Percentiles rank a stretch among this genome's conserved stretches.
phyloP scores from a whole-genome alignment of 2,888 invertebrate genomes.

The Falcaria lacertinaria region DNA sequence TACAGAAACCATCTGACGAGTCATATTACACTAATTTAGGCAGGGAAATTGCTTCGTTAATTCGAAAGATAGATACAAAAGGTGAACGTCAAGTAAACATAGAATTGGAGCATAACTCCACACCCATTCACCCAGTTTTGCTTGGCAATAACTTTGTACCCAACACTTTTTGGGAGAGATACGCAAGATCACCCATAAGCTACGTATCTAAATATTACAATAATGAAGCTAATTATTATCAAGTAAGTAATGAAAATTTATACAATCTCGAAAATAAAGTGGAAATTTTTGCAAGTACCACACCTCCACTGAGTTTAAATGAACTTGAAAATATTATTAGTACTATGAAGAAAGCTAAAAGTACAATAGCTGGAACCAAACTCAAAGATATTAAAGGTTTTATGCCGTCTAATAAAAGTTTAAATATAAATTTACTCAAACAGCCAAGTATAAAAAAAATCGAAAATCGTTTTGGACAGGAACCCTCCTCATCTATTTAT shows the following conservation, averaged over 20 bases:
- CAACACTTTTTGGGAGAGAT: slow-evolving; percentile 63
- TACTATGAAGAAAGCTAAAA: slow-evolving; percentile 32
- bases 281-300: slow-evolving; percentile 41
- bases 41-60: slow-evolving; percentile 61
- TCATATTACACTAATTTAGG: slow-evolving; percentile 57
- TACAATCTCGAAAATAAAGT: slow-evolving; percentile 60
- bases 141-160: slow-evolving; percentile 43
- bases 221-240: slow-evolving; percentile 29
- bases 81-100: slow-evolving; percentile 38
- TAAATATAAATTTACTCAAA: slow-evolving; percentile 45
- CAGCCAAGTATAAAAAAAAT: slow-evolving; percentile 14
- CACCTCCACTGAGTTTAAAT: slow-evolving; percentile 38
- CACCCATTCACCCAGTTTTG: slow-evolving; percentile 32
- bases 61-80: slow-evolving; percentile 45
- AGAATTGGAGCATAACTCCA: slow-evolving; percentile 30
- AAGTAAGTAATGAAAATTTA: slow-evolving; percentile 49
- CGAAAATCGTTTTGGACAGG: neutral
- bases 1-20: slow-evolving; percentile 34
- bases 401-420: slow-evolving; percentile 24
- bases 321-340: slow-evolving; percentile 63
- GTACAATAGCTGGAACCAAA: slow-evolving; percentile 13
- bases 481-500: neutral
- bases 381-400: slow-evolving; percentile 10
- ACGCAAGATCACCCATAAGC: slow-evolving; percentile 54
- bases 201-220: slow-evolving; percentile 18